These are phyloP conservation scores for Drosophila bocqueti DNA, from an alignment of 1,140 invertebrate genomes.

Conservation along the genomic window DNA sequence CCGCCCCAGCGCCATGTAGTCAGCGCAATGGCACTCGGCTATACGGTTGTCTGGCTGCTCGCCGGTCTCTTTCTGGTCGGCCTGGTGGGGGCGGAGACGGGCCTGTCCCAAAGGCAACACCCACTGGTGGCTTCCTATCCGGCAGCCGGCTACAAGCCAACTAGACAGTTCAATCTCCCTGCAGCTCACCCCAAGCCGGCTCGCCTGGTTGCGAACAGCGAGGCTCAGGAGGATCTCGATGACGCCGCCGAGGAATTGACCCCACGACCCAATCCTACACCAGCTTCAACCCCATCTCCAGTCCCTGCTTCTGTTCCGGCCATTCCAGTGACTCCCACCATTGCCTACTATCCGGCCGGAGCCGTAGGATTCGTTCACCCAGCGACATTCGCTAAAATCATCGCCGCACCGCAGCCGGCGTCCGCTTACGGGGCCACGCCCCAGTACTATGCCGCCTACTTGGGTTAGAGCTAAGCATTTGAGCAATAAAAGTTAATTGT, in stretches of 20 bases:
- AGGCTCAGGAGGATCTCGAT: slow-evolving; percentile 70
- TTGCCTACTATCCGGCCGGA: slow-evolving; percentile 71
- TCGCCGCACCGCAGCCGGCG: slow-evolving; percentile 20
- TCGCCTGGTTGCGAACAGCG: slow-evolving; percentile 69
- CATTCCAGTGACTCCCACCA: slow-evolving; percentile 32
- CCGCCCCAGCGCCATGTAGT: slow-evolving; percentile 21
- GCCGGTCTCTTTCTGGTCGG: slow-evolving; percentile 30
- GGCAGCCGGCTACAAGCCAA: slow-evolving; percentile 41
- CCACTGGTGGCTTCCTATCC: slow-evolving; percentile 24
- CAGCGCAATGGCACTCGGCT: slow-evolving; percentile 56
- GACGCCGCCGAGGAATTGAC: slow-evolving; percentile 66
- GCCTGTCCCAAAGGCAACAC: slow-evolving; percentile 18
- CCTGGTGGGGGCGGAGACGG: slow-evolving; percentile 37
- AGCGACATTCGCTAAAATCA: slow-evolving; percentile 5
- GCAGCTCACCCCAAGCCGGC: slow-evolving; percentile 55
- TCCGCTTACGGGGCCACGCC: slow-evolving; percentile 45
- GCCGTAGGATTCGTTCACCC: slow-evolving; percentile 73
- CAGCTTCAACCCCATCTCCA: background rate
- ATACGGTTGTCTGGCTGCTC: slow-evolving; percentile 34
- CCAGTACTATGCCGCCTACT: slow-evolving; percentile 64
- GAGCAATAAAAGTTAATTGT: slow-evolving; percentile 23
- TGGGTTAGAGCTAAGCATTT: slow-evolving; percentile 35
- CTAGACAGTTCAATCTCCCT: slow-evolving; percentile 29
- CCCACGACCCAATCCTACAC: slow-evolving; percentile 8
- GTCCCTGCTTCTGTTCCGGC: slow-evolving; percentile 1